Evolutionary conservation across 2,113 vertebrate genomes (phyloP).

Genomic region (Chloropsis cyanopogon): DNA sequence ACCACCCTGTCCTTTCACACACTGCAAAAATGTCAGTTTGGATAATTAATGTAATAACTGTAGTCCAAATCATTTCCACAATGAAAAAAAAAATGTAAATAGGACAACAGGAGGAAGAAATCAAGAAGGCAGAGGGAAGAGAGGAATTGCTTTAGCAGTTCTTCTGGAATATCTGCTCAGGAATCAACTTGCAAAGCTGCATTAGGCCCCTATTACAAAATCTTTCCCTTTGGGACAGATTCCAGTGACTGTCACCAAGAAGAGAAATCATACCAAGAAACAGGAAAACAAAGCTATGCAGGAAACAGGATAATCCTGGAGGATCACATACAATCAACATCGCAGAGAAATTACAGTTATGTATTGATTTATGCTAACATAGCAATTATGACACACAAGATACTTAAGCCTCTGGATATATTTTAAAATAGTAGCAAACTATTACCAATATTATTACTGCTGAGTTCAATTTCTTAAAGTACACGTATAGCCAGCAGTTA

Average conservation of each 20-base stretch:
- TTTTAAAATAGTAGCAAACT: not conserved
- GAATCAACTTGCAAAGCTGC: not conserved
- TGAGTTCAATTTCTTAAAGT: slow-evolving; percentile 9
- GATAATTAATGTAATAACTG: slow-evolving; percentile 54
- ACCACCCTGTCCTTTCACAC: slow-evolving; percentile 63
- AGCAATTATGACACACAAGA: not conserved
- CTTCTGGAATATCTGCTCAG: not conserved
- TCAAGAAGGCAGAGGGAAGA: not conserved
- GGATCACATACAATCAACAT: not conserved
- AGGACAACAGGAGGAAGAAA: slow-evolving; percentile 10
- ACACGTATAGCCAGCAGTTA: not conserved
- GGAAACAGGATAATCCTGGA: not conserved
- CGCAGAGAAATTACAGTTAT: not conserved
- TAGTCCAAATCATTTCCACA: slow-evolving; percentile 35
- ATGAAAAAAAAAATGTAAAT: not conserved
- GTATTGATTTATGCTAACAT: not conserved
- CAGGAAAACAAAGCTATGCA: not conserved
- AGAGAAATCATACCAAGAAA: not conserved
- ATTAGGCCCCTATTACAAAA: not conserved
- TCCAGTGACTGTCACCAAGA: not conserved
- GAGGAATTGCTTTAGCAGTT: not conserved
- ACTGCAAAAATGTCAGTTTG: slow-evolving; percentile 57
- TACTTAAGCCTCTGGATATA: not conserved
- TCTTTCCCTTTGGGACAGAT: not conserved
- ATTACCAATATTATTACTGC: not conserved